Percentiles rank a stretch among this genome's conserved stretches.
Evolutionary conservation across 2,113 vertebrate species (phyloP).

Genomic region (Proteles cristata): DNA sequence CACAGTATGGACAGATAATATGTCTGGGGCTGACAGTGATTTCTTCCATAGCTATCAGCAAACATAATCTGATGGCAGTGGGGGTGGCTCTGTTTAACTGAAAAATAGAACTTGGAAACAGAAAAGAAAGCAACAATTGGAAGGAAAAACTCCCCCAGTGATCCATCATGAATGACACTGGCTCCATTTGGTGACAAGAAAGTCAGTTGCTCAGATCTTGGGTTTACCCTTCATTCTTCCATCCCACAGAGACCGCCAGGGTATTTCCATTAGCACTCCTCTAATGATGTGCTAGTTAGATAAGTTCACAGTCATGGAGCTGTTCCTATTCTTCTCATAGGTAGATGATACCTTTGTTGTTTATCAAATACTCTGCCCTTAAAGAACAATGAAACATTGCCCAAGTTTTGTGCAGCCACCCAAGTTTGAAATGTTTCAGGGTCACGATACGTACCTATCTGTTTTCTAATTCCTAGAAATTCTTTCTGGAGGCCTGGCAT

Average conservation of each 20-base stretch:
- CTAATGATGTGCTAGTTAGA: not conserved
- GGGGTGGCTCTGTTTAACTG: not conserved
- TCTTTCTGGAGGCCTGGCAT: not conserved
- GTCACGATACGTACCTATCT: not conserved
- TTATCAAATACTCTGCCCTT: not conserved
- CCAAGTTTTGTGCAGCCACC: not conserved
- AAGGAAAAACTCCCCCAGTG: not conserved
- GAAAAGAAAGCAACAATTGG: not conserved
- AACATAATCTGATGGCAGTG: not conserved
- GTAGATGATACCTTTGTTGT: not conserved
- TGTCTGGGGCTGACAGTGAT: not conserved
- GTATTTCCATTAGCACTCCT: not conserved
- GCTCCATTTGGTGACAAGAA: not conserved
- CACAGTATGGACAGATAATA: not conserved
- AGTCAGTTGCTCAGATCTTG: not conserved
- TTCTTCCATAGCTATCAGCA: not conserved
- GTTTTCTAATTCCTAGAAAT: not conserved
- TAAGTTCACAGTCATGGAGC: not conserved
- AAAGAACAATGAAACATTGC: not conserved
- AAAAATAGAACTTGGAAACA: constrained; percentile 14
- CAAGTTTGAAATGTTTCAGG: not conserved
- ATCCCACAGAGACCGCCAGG: not conserved
- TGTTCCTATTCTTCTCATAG: not conserved
- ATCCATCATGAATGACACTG: not conserved
- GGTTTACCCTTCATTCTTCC: not conserved